Conservation (phyloP, 2,888 invertebrate genomes). For the Himalopsyche kuldschensis region DNA sequence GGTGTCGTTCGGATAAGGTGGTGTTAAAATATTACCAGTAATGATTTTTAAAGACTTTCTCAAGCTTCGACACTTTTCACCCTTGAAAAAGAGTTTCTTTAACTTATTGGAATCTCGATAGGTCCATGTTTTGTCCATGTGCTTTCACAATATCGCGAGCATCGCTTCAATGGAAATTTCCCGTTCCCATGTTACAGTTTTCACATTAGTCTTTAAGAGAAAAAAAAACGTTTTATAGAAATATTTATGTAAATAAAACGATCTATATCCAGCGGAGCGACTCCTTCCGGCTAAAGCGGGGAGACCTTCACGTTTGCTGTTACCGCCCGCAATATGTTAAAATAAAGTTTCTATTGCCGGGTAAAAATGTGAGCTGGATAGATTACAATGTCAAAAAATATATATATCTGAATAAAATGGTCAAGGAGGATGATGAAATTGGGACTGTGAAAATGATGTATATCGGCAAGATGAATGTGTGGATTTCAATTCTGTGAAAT, state of each 20-base stretch:
- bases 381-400: background rate
- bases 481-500: slow-evolving; percentile 30
- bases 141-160: slow-evolving; percentile 26
- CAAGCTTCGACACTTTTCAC: background rate
- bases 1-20: background rate
- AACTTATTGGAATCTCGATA: slow-evolving; percentile 12
- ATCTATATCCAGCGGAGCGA: slow-evolving; percentile 13
- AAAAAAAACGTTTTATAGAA: slow-evolving; percentile 34
- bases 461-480: slow-evolving; percentile 10
- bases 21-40: background rate
- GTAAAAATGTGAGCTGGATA: background rate
- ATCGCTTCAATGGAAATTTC: slow-evolving; percentile 19
- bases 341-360: background rate
- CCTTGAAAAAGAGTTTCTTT: slow-evolving; percentile 1
- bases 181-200: slow-evolving; percentile 24
- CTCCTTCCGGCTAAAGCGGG: background rate
- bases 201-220: slow-evolving; percentile 34
- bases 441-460: slow-evolving; percentile 13
- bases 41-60: slow-evolving; percentile 1
- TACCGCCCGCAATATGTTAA: slow-evolving; percentile 20
- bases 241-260: slow-evolving; percentile 34
- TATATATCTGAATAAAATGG: background rate
- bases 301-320: slow-evolving; percentile 19
- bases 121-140: slow-evolving; percentile 25
- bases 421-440: background rate